Conservation (phyloP, 2,113 vertebrate species). For the Onychostruthus taczanowskii region DNA sequence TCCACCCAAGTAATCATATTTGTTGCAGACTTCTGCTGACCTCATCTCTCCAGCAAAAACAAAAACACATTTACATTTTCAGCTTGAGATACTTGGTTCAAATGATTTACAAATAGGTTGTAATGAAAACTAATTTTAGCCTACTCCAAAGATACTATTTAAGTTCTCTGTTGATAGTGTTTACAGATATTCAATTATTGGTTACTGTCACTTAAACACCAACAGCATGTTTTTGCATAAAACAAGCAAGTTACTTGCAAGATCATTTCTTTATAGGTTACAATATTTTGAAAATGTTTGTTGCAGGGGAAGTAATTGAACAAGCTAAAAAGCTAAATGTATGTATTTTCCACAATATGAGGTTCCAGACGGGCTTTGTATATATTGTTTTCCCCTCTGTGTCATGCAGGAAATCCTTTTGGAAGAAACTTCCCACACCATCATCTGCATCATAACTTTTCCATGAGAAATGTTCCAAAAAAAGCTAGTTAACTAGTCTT, state of each 20-base stretch:
- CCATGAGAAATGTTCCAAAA: not conserved
- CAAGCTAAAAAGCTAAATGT: not conserved
- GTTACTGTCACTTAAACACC: constrained; percentile 36
- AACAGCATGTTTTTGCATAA: not conserved
- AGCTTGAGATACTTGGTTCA: constrained; percentile 51
- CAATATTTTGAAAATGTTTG: not conserved
- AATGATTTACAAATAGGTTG: constrained; percentile 55
- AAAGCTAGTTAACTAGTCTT: not conserved
- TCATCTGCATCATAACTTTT: not conserved
- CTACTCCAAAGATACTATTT: constrained; percentile 15
- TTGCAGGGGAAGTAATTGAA: not conserved
- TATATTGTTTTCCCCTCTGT: not conserved
- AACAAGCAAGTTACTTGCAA: not conserved
- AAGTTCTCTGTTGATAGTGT: constrained; percentile 40
- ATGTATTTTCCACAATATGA: not conserved
- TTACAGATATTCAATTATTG: constrained; percentile 53
- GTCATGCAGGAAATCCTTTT: not conserved
- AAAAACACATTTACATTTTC: constrained; percentile 63
- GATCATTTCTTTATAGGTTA: not conserved
- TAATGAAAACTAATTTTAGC: constrained; percentile 56
- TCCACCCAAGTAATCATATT: constrained; percentile 60
- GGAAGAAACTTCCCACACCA: not conserved
- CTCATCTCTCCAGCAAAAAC: constrained; percentile 60
- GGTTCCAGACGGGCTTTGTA: not conserved
- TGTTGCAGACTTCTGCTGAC: constrained; percentile 63